Conservation (phyloP, 2,113 vertebrate genomes). For the Phalacrocorax carbo region DNA sequence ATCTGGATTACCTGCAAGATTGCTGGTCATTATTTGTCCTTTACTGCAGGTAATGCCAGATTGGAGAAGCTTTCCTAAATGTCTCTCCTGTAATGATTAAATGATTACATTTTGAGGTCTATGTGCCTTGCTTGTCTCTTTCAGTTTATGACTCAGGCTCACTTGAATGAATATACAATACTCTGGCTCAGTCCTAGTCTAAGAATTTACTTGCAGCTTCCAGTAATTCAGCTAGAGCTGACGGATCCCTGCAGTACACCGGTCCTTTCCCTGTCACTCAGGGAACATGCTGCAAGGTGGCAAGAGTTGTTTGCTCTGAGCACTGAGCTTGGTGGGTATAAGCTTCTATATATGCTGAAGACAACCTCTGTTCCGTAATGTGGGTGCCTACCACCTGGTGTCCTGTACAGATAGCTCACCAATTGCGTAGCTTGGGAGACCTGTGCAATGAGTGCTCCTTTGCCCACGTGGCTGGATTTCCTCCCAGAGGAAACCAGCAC, state of each 20-base stretch:
- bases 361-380: neutral
- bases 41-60: neutral
- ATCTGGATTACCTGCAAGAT: neutral
- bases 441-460: neutral
- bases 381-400: neutral
- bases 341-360: neutral
- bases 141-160: neutral
- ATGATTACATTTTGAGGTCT: neutral
- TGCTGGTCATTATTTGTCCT: neutral
- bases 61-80: neutral
- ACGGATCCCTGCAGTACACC: rapidly evolving
- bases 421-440: neutral
- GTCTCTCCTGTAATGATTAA: neutral
- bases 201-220: neutral
- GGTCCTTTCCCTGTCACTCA: neutral
- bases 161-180: neutral
- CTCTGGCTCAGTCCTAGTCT: neutral
- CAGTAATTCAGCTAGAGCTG: neutral
- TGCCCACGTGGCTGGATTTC: neutral
- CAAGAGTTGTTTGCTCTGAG: neutral
- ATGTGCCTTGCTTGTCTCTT: neutral
- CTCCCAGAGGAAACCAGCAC: neutral
- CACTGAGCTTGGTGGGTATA: neutral
- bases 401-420: neutral
- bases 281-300: neutral